Conservation (phyloP, 2,888 invertebrate genomes). For the Parascotia fuliginaria region DNA sequence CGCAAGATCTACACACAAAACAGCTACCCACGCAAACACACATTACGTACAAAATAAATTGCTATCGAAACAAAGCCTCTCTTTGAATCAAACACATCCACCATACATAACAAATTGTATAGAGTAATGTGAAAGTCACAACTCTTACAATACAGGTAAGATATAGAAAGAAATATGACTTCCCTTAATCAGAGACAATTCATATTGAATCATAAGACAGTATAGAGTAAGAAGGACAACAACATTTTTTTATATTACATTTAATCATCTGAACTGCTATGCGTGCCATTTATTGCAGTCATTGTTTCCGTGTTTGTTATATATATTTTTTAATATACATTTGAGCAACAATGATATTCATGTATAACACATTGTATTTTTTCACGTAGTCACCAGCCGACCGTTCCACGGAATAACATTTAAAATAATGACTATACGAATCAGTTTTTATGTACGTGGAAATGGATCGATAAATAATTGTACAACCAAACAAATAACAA, state of each 20-base stretch:
- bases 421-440: slow-evolving; percentile 15
- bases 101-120: slow-evolving; percentile 38
- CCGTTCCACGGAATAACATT: slow-evolving; percentile 7
- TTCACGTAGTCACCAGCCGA: too few species aligned
- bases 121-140: slow-evolving; percentile 27
- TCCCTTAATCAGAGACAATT: slow-evolving; percentile 40
- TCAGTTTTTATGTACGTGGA: slow-evolving; percentile 2
- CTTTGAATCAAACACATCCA: slow-evolving; percentile 44
- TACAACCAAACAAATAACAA: slow-evolving; percentile 25
- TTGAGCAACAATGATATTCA: slow-evolving; percentile 22
- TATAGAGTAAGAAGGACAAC: slow-evolving; percentile 5
- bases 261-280: too few species aligned
- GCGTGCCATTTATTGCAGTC: too few species aligned
- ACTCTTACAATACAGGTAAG: slow-evolving; percentile 20
- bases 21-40: slow-evolving; percentile 14
- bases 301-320: too few species aligned
- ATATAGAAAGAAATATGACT: slow-evolving; percentile 28
- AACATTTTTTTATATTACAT: neutral
- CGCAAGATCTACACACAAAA: too few species aligned
- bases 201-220: slow-evolving; percentile 45
- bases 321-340: too few species aligned
- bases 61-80: slow-evolving; percentile 54
- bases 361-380: slow-evolving; percentile 4
- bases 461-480: slow-evolving; percentile 25
- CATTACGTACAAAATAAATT: slow-evolving; percentile 52